A percentile compares a stretch with the other conserved stretches of the same genome.
Evolutionary conservation across 2,888 invertebrate genomes (phyloP).

Genomic region (Anorthoa munda): DNA sequence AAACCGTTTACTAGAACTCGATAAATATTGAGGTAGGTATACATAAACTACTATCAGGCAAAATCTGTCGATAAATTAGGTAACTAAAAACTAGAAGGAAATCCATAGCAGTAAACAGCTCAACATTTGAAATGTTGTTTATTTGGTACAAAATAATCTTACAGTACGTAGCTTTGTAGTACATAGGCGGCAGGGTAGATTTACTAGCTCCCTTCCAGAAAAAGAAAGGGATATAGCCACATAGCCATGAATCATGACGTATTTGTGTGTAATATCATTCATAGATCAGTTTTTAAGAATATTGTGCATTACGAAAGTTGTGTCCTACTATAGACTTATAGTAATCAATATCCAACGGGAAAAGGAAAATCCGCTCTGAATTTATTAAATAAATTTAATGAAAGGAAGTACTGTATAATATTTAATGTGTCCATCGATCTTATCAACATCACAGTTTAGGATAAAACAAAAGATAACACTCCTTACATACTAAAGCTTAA

Average conservation of each 20-base stretch:
- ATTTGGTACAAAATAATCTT: constrained; percentile 18
- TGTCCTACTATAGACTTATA: neutral
- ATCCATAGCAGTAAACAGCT: neutral
- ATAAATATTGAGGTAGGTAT: no score
- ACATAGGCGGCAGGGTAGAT: constrained; percentile 33
- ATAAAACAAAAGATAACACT: constrained; percentile 17
- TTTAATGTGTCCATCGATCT: constrained; percentile 7
- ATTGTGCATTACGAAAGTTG: neutral
- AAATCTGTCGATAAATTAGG: neutral
- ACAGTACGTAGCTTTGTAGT: constrained; percentile 36
- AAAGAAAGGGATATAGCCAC: constrained; percentile 36
- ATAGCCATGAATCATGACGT: neutral
- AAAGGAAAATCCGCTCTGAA: constrained; percentile 24
- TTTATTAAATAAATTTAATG: neutral
- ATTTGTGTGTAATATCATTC: neutral
- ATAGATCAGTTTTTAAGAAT: neutral
- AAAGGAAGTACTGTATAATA: neutral
- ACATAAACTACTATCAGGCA: no score
- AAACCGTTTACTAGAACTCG: neutral
- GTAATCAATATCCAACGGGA: neutral
- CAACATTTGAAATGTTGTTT: constrained; percentile 19
- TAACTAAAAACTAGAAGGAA: neutral
- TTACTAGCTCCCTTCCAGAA: constrained; percentile 38
- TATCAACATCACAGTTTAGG: constrained; percentile 17
- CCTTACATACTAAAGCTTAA: constrained; percentile 1